A percentile compares a stretch with the other conserved stretches of the same genome.
Conservation (phyloP, 2,113 vertebrate species). For the Saguinus midas region DNA sequence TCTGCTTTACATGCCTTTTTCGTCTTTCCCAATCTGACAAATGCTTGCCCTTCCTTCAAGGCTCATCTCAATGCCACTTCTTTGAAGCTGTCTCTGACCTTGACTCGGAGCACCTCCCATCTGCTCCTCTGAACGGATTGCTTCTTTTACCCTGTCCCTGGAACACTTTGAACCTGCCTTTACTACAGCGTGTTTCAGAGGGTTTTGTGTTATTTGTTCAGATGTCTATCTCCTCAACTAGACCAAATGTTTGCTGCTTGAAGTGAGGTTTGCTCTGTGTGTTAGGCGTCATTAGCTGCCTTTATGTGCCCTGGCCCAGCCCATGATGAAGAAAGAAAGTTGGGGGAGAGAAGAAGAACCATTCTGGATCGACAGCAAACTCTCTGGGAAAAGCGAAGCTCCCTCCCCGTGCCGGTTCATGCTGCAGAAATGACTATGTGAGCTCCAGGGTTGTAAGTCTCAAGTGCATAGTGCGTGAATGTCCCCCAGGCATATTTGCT, state of each 20-base stretch:
- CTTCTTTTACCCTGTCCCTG: background rate
- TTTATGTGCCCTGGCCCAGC: background rate
- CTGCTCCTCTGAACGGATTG: background rate
- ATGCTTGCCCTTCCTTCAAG: background rate
- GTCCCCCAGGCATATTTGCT: background rate
- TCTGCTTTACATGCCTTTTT: background rate
- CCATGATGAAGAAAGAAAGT: background rate
- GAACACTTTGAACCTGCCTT: background rate
- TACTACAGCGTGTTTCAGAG: background rate
- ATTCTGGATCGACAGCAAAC: background rate
- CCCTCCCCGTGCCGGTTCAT: rapidly evolving
- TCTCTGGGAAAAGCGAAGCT: background rate
- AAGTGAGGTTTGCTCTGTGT: background rate
- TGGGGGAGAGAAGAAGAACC: background rate
- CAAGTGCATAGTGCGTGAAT: background rate
- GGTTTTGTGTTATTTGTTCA: background rate
- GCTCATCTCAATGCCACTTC: background rate
- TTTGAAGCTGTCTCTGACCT: slow-evolving; percentile 28
- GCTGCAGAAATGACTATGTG: background rate
- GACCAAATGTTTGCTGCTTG: background rate
- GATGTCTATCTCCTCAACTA: background rate
- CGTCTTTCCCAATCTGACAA: background rate
- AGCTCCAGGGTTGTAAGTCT: background rate
- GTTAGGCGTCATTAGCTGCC: background rate
- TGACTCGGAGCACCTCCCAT: background rate